Evolutionary conservation across 2,888 invertebrate genomes (phyloP).

Genomic region (Adelphocoris suturalis): DNA sequence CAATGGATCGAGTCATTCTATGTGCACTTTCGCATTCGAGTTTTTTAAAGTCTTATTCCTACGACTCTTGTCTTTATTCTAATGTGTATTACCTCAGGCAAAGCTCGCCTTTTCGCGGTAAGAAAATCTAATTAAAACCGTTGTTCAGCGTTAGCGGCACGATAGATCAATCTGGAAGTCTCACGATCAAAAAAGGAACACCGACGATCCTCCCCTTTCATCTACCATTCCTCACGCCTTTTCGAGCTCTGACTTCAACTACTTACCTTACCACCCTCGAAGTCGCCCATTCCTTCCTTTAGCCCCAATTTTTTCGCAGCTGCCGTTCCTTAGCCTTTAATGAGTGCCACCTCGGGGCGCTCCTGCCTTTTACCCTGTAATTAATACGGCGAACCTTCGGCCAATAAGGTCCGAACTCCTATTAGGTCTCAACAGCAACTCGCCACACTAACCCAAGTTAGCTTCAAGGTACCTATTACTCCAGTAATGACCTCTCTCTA

Average conservation of each 20-base stretch:
- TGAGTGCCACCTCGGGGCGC: conserved; percentile 54
- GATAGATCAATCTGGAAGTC: conserved; percentile 60
- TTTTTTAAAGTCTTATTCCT: not conserved
- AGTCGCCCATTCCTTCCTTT: not conserved
- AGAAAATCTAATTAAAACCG: conserved; percentile 55
- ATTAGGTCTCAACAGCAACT: conserved; percentile 51
- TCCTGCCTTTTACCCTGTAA: conserved; percentile 44
- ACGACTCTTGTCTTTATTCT: conserved; percentile 37
- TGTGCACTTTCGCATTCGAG: too few relatives aligned
- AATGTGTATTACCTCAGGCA: conserved; percentile 53
- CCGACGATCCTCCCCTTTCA: conserved; percentile 9
- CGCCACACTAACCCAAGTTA: conserved; percentile 32
- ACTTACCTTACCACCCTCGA: conserved; percentile 8
- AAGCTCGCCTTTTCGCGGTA: conserved; percentile 29
- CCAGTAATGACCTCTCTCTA: not conserved
- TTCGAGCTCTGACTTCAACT: conserved; percentile 6
- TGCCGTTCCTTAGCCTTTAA: conserved; percentile 10
- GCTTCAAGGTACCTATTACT: not conserved
- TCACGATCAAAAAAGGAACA: conserved; percentile 65
- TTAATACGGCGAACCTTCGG: conserved; percentile 56
- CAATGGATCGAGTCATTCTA: too few relatives aligned
- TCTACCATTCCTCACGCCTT: conserved; percentile 45
- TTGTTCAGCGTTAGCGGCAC: conserved; percentile 22
- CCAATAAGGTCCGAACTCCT: conserved; percentile 59
- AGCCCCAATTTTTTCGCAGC: not conserved